These are phyloP conservation scores for Polydesmus complanatus DNA, from an alignment of 2,888 invertebrate genomes.

Conservation along the genomic window DNA sequence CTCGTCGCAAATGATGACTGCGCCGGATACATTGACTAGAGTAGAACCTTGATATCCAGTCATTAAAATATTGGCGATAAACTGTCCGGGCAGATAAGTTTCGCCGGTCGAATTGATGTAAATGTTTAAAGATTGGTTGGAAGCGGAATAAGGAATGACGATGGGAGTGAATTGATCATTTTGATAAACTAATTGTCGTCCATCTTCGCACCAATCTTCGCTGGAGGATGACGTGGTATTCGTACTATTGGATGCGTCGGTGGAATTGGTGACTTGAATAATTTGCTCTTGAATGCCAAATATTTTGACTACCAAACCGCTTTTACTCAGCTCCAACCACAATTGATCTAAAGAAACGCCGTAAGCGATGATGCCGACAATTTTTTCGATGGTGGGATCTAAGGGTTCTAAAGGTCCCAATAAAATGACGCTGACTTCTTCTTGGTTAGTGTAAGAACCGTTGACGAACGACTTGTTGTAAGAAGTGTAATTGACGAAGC, in stretches of 20 bases:
- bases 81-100: slow-evolving; percentile 22
- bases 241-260: neutral
- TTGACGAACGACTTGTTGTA: neutral
- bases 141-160: neutral
- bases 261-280: neutral
- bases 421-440: neutral
- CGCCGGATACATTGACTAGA: slow-evolving; percentile 20
- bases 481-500: slow-evolving; percentile 8
- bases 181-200: slow-evolving; percentile 6
- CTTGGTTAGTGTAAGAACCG: neutral
- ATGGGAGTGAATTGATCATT: slow-evolving; percentile 11
- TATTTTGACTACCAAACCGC: slow-evolving; percentile 4
- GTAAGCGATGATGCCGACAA: slow-evolving; percentile 7
- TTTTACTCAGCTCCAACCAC: neutral
- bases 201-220: slow-evolving; percentile 14
- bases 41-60: slow-evolving; percentile 17
- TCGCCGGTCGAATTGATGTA: slow-evolving; percentile 22
- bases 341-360: slow-evolving; percentile 8
- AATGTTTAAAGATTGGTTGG: slow-evolving; percentile 9
- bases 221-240: neutral
- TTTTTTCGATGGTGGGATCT: slow-evolving; percentile 15
- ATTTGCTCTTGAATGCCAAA: slow-evolving; percentile 13
- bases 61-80: slow-evolving; percentile 23
- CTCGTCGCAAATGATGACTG: slow-evolving; percentile 22
- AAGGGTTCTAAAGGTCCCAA: neutral